Evolutionary conservation across 2,888 invertebrate species (phyloP).

Genomic region (Lepidocyrtoides sp.): DNA sequence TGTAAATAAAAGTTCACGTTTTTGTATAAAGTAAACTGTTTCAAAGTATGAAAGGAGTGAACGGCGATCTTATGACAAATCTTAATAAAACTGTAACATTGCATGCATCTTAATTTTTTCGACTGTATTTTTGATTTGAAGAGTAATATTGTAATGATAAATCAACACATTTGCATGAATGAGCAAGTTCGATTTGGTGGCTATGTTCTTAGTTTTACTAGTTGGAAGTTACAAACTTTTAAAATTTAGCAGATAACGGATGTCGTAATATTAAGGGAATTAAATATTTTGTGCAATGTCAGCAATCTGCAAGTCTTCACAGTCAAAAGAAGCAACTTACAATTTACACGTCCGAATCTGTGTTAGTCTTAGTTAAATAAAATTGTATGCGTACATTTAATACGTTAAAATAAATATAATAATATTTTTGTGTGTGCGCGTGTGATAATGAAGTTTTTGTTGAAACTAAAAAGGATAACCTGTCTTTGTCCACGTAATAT

Average conservation of each 20-base stretch:
- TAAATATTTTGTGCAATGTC: not conserved
- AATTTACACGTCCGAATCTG: not conserved
- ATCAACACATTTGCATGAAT: not conserved
- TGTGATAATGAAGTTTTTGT: not conserved
- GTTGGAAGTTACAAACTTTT: constrained; percentile 2
- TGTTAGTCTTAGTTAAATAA: constrained; percentile 1
- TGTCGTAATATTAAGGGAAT: not conserved
- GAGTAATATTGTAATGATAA: not conserved
- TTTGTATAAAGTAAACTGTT: constrained; percentile 52
- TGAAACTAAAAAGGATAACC: not conserved
- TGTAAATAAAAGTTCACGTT: constrained; percentile 66
- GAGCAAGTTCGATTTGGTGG: not conserved
- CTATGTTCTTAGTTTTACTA: constrained; percentile 16
- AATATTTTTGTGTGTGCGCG: not conserved
- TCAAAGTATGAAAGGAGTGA: not conserved
- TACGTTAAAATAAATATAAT: not conserved
- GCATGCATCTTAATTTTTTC: constrained; percentile 60
- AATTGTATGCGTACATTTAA: not conserved
- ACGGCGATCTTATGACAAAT: constrained; percentile 59
- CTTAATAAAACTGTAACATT: constrained; percentile 62
- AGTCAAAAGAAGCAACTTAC: constrained; percentile 25
- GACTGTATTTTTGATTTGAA: constrained; percentile 42
- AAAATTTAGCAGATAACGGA: not conserved
- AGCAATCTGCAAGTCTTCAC: not conserved
- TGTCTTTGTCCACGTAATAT: not conserved